These are phyloP conservation scores for Galemys pyrenaicus DNA, from an alignment of 2,113 vertebrate species.

Conservation along the genomic window DNA sequence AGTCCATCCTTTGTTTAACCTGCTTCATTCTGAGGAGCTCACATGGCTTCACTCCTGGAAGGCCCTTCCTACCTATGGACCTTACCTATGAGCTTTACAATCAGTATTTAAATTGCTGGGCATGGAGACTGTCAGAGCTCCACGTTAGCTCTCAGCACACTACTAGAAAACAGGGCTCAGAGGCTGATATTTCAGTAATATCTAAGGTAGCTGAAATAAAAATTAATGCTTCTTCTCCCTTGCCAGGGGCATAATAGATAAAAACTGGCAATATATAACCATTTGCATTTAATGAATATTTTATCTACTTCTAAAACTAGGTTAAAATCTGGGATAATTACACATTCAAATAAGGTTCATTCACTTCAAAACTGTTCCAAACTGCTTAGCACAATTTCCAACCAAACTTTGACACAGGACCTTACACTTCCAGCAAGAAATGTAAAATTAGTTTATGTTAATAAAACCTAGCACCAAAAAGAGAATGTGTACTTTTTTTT, in stretches of 20 bases:
- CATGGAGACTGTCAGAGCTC: neutral
- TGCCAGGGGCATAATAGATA: neutral
- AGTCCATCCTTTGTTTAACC: neutral
- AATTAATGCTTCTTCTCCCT: constrained; percentile 14
- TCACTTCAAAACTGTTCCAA: constrained; percentile 49
- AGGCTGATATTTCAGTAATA: constrained; percentile 18
- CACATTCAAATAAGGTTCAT: constrained; percentile 45
- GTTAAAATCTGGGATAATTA: constrained; percentile 35
- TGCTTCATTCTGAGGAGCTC: neutral
- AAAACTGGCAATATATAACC: constrained; percentile 16
- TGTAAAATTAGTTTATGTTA: constrained; percentile 51
- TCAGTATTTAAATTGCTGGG: neutral
- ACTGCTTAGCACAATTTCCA: constrained; percentile 37
- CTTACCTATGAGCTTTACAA: neutral
- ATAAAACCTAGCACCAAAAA: constrained; percentile 45
- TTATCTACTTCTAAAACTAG: constrained; percentile 48
- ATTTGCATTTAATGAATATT: constrained; percentile 55
- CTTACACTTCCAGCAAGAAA: constrained; percentile 31
- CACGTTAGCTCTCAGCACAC: neutral
- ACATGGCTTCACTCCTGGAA: neutral
- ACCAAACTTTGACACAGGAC: neutral
- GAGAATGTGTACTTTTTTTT: constrained; percentile 31
- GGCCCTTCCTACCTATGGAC: neutral
- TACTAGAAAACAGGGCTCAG: neutral
- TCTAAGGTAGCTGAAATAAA: constrained; percentile 29